Evolutionary conservation across 2,113 vertebrate genomes (phyloP).

Genomic region (Hippocampus abdominalis): DNA sequence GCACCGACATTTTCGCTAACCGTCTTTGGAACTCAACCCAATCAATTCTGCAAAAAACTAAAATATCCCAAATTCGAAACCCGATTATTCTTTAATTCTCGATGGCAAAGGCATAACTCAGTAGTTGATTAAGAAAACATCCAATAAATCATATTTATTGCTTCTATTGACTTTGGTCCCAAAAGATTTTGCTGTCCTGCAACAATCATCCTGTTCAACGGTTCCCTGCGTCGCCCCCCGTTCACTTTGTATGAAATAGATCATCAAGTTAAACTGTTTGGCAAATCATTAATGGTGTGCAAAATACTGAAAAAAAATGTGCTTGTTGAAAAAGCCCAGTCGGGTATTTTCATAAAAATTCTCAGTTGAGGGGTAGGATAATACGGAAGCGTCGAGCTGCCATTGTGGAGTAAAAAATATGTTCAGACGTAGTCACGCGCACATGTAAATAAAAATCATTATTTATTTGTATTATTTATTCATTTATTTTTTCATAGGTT

Average conservation of each 20-base stretch:
- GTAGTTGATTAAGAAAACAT: conserved; percentile 69
- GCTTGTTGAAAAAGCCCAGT: neutral
- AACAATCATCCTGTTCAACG: conserved; percentile 75
- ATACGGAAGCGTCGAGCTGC: no score
- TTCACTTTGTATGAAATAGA: conserved; percentile 17
- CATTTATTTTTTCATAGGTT: no score
- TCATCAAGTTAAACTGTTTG: conserved; percentile 27
- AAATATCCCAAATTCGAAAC: conserved; percentile 17
- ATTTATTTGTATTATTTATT: no score
- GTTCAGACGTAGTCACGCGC: no score
- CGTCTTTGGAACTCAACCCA: neutral
- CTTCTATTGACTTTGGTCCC: conserved; percentile 39
- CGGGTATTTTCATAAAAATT: neutral
- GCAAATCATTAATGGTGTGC: neutral
- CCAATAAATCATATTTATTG: conserved; percentile 49
- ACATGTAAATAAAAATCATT: no score
- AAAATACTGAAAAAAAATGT: neutral
- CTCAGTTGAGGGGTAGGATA: no score
- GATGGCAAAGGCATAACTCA: conserved; percentile 55
- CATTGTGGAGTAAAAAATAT: no score
- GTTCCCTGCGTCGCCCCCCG: conserved; percentile 16
- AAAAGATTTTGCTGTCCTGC: conserved; percentile 78
- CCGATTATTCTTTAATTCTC: conserved; percentile 28
- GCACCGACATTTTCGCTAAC: conserved; percentile 2
- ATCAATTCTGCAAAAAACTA: neutral